These are phyloP conservation scores for Aviceda subcristata DNA, from an alignment of 2,113 vertebrate genomes.

Conservation along the genomic window DNA sequence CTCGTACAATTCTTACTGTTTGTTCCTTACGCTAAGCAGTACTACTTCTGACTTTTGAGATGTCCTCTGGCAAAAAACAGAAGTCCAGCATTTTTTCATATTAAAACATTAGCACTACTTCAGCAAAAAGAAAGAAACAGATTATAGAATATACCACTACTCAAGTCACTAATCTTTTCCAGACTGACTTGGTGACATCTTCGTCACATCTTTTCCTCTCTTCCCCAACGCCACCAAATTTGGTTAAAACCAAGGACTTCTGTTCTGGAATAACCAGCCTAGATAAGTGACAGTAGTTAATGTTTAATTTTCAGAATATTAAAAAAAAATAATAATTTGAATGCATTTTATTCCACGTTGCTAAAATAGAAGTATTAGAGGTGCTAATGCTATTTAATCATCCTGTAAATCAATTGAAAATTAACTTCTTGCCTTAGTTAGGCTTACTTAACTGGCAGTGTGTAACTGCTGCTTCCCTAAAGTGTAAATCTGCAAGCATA, in stretches of 20 bases:
- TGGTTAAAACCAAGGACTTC: not conserved
- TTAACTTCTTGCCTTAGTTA: not conserved
- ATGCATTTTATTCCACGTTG: not conserved
- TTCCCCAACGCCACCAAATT: not conserved
- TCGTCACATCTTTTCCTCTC: not conserved
- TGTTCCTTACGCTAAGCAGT: not conserved
- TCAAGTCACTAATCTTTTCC: not conserved
- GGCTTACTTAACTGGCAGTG: not conserved
- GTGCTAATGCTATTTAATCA: not conserved
- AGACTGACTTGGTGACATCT: not conserved
- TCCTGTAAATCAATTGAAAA: not conserved
- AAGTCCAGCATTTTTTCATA: not conserved
- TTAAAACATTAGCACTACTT: not conserved
- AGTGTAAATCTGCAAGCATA: not conserved
- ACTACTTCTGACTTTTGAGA: not conserved
- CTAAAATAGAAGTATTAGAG: not conserved
- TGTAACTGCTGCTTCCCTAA: not conserved
- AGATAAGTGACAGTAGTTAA: not conserved
- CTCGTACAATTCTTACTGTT: not conserved
- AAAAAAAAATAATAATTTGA: not conserved
- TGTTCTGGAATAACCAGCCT: not conserved
- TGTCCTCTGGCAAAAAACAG: not conserved
- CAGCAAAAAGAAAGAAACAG: not conserved
- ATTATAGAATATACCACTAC: not conserved
- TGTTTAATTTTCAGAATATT: not conserved